Evolutionary conservation across 23 tunicate genomes (phyloP).

Genomic region (Clavelina lepadiformis): DNA sequence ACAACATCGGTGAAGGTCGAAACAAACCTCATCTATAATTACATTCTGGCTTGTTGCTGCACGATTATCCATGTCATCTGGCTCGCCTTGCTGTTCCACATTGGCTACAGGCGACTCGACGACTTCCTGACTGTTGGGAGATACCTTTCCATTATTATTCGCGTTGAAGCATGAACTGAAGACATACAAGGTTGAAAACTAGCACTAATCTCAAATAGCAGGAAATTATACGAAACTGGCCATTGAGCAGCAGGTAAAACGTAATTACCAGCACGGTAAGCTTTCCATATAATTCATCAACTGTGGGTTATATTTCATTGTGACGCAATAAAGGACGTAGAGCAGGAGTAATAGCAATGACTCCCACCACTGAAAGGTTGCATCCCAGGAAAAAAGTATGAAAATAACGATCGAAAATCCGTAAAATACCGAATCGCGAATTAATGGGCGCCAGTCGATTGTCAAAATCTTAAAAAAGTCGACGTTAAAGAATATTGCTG

Average conservation of each 20-base stretch:
- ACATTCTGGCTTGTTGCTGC: too few relatives aligned
- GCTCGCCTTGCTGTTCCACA: too few relatives aligned
- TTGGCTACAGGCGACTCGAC: slow-evolving; percentile 1
- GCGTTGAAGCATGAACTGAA: slow-evolving; percentile 14
- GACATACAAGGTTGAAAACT: neutral
- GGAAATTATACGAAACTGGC: neutral
- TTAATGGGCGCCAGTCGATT: slow-evolving; percentile 84
- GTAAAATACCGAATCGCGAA: slow-evolving; percentile 78
- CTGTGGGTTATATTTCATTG: slow-evolving; percentile 72
- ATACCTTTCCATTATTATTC: slow-evolving; percentile 19
- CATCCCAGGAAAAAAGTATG: slow-evolving; percentile 75
- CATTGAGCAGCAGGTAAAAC: neutral
- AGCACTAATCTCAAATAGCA: neutral
- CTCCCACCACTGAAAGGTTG: slow-evolving; percentile 64
- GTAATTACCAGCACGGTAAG: slow-evolving; percentile 34
- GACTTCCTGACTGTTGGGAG: neutral
- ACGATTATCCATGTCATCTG: too few relatives aligned
- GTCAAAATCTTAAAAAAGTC: slow-evolving; percentile 45
- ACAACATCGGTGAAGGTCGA: too few relatives aligned
- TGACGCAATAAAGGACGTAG: slow-evolving; percentile 59
- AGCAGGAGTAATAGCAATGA: slow-evolving; percentile 52
- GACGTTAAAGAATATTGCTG: too few relatives aligned
- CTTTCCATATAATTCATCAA: slow-evolving; percentile 58
- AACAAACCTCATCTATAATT: too few relatives aligned
- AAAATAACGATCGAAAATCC: slow-evolving; percentile 68